Conservation (phyloP, 1,140 invertebrate species). For the Cyrtorhinus lividipennis region DNA sequence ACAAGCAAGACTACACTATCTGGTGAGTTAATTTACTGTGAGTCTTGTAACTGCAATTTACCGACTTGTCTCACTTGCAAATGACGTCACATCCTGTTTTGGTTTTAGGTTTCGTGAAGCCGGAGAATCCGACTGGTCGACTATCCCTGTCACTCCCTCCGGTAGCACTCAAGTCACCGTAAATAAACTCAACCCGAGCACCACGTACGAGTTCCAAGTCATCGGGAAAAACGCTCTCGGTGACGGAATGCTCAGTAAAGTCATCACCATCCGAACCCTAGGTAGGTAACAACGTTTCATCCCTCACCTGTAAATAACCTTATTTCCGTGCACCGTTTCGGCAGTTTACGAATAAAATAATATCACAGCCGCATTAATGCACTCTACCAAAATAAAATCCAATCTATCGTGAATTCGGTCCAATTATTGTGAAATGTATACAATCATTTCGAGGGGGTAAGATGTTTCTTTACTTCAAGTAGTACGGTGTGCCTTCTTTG, state of each 20-base stretch:
- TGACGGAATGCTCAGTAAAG: slow-evolving; percentile 87
- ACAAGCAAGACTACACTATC: slow-evolving; percentile 86
- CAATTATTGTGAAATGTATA: too few species aligned
- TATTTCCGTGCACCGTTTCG: neutral
- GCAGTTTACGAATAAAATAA: neutral
- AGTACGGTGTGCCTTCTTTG: too few species aligned
- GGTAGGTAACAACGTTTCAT: slow-evolving; percentile 45
- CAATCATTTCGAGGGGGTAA: too few species aligned
- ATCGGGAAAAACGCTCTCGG: slow-evolving; percentile 85
- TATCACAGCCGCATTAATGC: slow-evolving; percentile 3
- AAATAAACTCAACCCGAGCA: slow-evolving; percentile 74
- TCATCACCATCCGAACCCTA: slow-evolving; percentile 74
- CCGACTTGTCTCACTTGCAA: neutral
- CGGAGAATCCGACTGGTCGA: slow-evolving; percentile 73
- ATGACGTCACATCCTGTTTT: too few species aligned
- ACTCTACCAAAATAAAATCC: neutral
- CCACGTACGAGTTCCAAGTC: slow-evolving; percentile 92
- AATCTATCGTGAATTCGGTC: neutral
- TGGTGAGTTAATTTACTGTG: slow-evolving; percentile 45
- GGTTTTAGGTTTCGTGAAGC: slow-evolving; percentile 67
- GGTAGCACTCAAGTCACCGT: slow-evolving; percentile 81
- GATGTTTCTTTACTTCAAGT: too few species aligned
- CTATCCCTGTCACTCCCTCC: slow-evolving; percentile 79
- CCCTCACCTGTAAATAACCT: neutral
- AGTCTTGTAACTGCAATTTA: too few species aligned